Conservation (phyloP, 2,888 invertebrate genomes). For the Lithophane ornitopus region DNA sequence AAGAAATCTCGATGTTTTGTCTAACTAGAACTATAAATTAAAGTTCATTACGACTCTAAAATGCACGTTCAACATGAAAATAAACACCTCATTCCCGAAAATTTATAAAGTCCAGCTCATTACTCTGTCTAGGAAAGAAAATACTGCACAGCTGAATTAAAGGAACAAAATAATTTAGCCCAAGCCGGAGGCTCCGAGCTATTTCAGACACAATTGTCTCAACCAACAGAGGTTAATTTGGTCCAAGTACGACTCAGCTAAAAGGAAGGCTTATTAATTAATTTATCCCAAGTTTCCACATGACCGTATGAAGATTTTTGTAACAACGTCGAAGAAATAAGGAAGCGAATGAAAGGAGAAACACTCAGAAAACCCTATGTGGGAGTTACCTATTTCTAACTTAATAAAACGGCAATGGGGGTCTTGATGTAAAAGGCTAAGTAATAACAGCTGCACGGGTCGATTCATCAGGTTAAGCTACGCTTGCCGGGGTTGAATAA, state of each 20-base stretch:
- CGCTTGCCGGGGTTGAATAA: no score
- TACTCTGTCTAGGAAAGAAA: conserved; percentile 34
- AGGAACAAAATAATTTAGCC: conserved; percentile 44
- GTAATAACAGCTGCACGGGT: no score
- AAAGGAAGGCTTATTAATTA: conserved; percentile 48
- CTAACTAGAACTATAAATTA: not conserved
- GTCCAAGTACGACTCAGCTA: conserved; percentile 8
- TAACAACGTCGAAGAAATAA: conserved; percentile 10
- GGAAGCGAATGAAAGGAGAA: conserved; percentile 2
- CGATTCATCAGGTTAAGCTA: no score
- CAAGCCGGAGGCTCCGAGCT: conserved; percentile 12
- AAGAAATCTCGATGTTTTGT: no score
- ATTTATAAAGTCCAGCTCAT: conserved; percentile 34
- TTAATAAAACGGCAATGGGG: conserved; percentile 2
- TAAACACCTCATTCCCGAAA: conserved; percentile 37
- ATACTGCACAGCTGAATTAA: conserved; percentile 29
- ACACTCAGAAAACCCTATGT: not conserved
- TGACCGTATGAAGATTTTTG: conserved; percentile 27
- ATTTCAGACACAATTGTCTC: conserved; percentile 43
- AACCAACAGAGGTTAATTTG: conserved; percentile 37
- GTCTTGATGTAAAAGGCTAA: not conserved
- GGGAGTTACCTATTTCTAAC: conserved; percentile 12
- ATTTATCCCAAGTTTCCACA: conserved; percentile 30
- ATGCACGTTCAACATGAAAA: conserved; percentile 19
- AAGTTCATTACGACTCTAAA: conserved; percentile 14